These are phyloP conservation scores for Thymelicus sylvestris DNA, from an alignment of 2,888 invertebrate genomes.

Conservation along the genomic window DNA sequence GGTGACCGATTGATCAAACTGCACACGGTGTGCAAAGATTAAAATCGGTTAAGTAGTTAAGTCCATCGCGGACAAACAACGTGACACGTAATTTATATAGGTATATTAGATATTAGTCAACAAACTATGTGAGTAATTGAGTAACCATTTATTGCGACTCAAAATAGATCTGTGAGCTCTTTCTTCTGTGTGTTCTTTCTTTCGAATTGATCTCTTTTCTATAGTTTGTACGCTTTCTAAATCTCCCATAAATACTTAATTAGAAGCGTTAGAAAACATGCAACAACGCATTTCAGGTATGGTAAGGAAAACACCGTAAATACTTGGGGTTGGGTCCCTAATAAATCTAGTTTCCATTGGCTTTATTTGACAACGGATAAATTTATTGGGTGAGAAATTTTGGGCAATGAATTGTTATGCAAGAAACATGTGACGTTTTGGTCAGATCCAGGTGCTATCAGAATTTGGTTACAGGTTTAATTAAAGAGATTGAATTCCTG, in stretches of 20 bases:
- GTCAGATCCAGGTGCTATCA: constrained; percentile 42
- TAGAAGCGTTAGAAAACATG: constrained; percentile 7
- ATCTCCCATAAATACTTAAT: neutral
- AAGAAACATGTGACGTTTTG: constrained; percentile 42
- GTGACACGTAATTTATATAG: too few relatives aligned
- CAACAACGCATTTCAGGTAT: constrained; percentile 15
- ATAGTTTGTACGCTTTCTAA: neutral
- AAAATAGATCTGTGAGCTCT: too few relatives aligned
- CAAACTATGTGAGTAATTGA: too few relatives aligned
- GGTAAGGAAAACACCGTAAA: constrained; percentile 39
- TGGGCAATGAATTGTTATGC: constrained; percentile 64
- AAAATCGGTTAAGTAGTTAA: too few relatives aligned
- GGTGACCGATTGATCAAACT: too few relatives aligned
- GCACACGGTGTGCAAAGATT: too few relatives aligned
- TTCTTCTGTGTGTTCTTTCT: too few relatives aligned
- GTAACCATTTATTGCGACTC: too few relatives aligned
- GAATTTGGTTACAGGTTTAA: neutral
- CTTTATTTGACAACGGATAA: constrained; percentile 62
- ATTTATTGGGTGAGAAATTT: constrained; percentile 76
- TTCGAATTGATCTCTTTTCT: neutral
- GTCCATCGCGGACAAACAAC: too few relatives aligned
- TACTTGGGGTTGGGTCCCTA: constrained; percentile 43
- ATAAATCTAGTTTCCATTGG: constrained; percentile 50
- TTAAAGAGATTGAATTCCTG: neutral
- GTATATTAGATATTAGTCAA: too few relatives aligned